Base-by-base conservation (phyloP, 1,140 invertebrate species). In the Riptortus pedestris region DNA sequence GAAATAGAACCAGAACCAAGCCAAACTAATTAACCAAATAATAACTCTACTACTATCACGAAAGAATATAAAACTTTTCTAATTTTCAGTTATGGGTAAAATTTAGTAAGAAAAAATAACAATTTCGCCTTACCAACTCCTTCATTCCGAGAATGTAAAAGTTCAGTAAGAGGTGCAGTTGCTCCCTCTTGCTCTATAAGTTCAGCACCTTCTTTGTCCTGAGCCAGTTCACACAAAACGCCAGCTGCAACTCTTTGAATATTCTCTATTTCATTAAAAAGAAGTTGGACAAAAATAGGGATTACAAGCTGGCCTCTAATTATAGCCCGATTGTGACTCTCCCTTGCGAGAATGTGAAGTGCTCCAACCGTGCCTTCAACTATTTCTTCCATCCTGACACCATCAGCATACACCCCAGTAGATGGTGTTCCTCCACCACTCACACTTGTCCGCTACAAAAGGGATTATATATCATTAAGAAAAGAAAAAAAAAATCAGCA, bases 361-460 rank as follows among this genome's bases (percentile, higher is more conserved):
- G 96, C 95, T 2, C 95, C 95, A 12, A 98, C 93, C 18, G 93
- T 94, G 43, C 94, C 93, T 76, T 98, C 95, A 9, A 98, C 92
- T 66, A 98, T 96, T 77, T 98, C 95, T 73, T 98, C 95, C 95
- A 98, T 97, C 29, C 93, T 82, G 0, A 98, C 94, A 63, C 94
- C 94, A 78, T 98, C 94, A 1, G 93, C 90, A 75, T 96, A 95
- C 1, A 88, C 86, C 9, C 80, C 78, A 26, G 76, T 65, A 2
- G 60, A 20, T 43, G 82, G 80, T 28, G 85, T 83, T 63, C 83
- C 84, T 26, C 85, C 89, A n/a, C 85, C 82, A 63, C 89, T 83
- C 67, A 87, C 83, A 65, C 88, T 80, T 74, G 64, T 60, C 28
- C 64, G 29, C 45, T 47, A 47, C 22, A 47, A 47, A 47, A 47